Base-by-base conservation (phyloP, 2,797 vertebrate species). In the Tenualosa ilisha region DNA sequence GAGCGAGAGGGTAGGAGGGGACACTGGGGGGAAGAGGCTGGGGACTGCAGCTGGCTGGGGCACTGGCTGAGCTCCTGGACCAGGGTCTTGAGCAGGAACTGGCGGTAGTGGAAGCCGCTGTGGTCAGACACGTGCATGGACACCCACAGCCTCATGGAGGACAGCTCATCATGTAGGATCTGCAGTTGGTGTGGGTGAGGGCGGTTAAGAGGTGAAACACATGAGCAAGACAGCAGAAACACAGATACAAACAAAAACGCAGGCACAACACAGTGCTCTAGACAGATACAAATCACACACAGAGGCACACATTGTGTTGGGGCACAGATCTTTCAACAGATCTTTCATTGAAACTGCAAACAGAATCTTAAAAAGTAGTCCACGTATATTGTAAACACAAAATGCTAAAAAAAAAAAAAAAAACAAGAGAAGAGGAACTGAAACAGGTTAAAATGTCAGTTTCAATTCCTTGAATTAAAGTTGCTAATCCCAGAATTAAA, bases 71-170 rank as follows among this genome's bases (percentile, higher is more conserved):
- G 88, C 85, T 94, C 94, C 2, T 89, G 81, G 24, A 95, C 93
- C 90, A 99, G 93, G 85, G 97, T 95, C 90, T 96, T 96, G 40
- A 99, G 95, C 87, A 99, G 94, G 92, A 98, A 99, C 91, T 99
- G 98, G 59, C 98, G 97, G 90, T 99, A 99, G 93, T 99, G 98
- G 93, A 99, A 99, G 84, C 98, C 98, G 75, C 98, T 99, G 90
- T 99, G 98, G 94, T 99, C 98, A 0, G 98, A 99, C 84, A 99
- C 97, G 12, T 99, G 98, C 95, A 96, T 92, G 88, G 97, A 98
- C 50, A 99, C 98, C 98, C 98, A 99, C 0, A 95, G 95, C 65
- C 96, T 97, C 90, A 96, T 97, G 68, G 96, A 97, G 85, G 97
- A 96, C 56, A 99, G 94, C 92, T 99, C 98, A 87, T 98, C 97